Base-by-base conservation (phyloP, 2,113 vertebrate genomes). In the Nansenia antarctica region DNA sequence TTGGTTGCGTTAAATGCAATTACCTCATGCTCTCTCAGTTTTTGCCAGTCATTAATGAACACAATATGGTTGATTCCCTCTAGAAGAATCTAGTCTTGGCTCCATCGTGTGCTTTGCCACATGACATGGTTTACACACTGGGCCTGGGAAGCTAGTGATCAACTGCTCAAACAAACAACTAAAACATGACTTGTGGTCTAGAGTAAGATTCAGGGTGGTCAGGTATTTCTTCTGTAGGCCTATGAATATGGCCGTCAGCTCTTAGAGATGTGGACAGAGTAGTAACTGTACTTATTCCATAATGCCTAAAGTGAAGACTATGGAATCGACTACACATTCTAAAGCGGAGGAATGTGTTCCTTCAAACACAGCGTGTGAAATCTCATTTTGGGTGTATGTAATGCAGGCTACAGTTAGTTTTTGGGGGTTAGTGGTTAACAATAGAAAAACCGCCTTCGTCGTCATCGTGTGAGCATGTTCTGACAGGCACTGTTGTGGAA, bases 41-140 rank as follows among this genome's bases (percentile, higher is more conserved):
- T 82, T 77, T 78, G 84, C 77, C 81, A 77, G 72, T 71, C 76
- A 78, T 85, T 86, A 82, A 85, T 81, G 82, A 84, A 70, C 20
- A 62, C 81, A 81, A 79, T 9, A 80, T 79, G 82, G 62, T 49
- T 27, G 4, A 42, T 26, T 32, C 42, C 45, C 69, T 29, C 55
- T 47, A 15, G 0, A 66, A 39, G 27, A 60, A 79, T 81, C 69
- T 67, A 69, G 5, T 52, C 73, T 70, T 65, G 62, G 77, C 70
- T 24, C 26, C 12, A 14, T 55, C 22, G 22, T 27, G 26, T 55
- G 24, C 12, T 27, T 55, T 55, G 53, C 53, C 53, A 26, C 26
- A 26, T n/a, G n/a, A 18, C n/a, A n/a, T 55, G 53, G 9, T 55
- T 11, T 18, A 27, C 22, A 14, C 2, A 4, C 12, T 15, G 9